Evolutionary conservation across 2,888 invertebrate species (phyloP).

Genomic region (Xylophagus ater): DNA sequence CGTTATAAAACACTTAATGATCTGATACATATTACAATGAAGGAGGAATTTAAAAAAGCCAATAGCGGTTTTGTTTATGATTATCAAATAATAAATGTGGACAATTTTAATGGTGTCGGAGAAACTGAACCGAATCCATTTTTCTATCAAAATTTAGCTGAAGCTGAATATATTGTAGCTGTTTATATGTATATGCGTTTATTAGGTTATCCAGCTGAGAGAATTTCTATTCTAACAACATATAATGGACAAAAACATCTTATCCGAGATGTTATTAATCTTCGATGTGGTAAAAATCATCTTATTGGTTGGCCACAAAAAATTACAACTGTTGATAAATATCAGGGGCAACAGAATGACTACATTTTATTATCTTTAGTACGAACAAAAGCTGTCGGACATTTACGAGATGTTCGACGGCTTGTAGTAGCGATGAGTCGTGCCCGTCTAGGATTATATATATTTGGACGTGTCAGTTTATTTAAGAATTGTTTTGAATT

Average conservation of each 20-base stretch:
- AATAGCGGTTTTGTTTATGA: slow-evolving; percentile 90
- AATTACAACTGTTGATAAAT: slow-evolving; percentile 95
- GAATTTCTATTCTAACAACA: slow-evolving; percentile 94
- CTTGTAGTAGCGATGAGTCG: slow-evolving; percentile 97
- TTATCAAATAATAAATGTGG: slow-evolving; percentile 93
- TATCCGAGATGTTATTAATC: slow-evolving; percentile 88
- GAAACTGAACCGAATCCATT: slow-evolving; percentile 97
- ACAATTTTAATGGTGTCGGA: slow-evolving; percentile 91
- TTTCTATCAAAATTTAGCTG: slow-evolving; percentile 90
- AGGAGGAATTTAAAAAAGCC: slow-evolving; percentile 75
- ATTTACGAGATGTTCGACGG: slow-evolving; percentile 89
- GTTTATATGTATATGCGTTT: slow-evolving; percentile 98
- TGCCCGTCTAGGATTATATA: slow-evolving; percentile 89
- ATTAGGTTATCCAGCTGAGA: slow-evolving; percentile 90
- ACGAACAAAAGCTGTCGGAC: slow-evolving; percentile 93
- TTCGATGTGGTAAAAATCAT: slow-evolving; percentile 87
- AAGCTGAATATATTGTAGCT: slow-evolving; percentile 92
- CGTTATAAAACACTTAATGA: slow-evolving; percentile 92
- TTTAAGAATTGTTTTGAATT: slow-evolving; percentile 97
- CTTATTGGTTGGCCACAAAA: slow-evolving; percentile 88
- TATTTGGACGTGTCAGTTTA: slow-evolving; percentile 84
- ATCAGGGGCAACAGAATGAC: slow-evolving; percentile 99
- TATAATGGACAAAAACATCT: slow-evolving; percentile 99
- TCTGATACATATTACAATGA: slow-evolving; percentile 73
- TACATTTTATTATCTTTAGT: slow-evolving; percentile 93